These are phyloP conservation scores for Syrmaticus mikado DNA, from an alignment of 2,113 vertebrate species.

Conservation along the genomic window DNA sequence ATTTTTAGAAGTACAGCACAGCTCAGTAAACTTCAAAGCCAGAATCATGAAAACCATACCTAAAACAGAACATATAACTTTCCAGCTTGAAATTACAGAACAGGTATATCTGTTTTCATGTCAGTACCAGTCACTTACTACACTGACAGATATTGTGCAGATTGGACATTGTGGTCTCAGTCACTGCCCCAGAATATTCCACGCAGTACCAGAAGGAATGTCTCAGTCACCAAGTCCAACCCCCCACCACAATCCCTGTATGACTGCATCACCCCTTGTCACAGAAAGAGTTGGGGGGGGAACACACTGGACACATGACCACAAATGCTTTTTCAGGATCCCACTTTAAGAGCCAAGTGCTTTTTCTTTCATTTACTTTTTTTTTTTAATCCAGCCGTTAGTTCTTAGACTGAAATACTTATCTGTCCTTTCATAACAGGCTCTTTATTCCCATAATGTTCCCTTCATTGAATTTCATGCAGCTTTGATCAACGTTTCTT, in stretches of 20 bases:
- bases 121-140: background rate
- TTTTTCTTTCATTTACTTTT: background rate
- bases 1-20: background rate
- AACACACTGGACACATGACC: background rate
- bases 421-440: background rate
- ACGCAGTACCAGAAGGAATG: background rate
- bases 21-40: background rate
- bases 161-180: background rate
- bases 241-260: background rate
- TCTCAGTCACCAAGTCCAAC: background rate
- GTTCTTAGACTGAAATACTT: background rate
- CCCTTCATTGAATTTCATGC: background rate
- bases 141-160: rapidly evolving
- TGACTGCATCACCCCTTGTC: background rate
- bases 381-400: background rate
- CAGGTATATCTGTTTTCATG: background rate
- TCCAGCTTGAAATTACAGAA: background rate
- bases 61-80: background rate
- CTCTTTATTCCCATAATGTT: background rate
- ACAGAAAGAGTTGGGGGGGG: background rate
- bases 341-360: background rate
- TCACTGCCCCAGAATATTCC: background rate
- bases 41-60: background rate
- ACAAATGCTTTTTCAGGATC: background rate
- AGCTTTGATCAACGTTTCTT: background rate